Evolutionary conservation across 2,888 invertebrate genomes (phyloP), one percentile per base, ranked within the genome.

Genomic region (Troides oblongomaculatus): DNA sequence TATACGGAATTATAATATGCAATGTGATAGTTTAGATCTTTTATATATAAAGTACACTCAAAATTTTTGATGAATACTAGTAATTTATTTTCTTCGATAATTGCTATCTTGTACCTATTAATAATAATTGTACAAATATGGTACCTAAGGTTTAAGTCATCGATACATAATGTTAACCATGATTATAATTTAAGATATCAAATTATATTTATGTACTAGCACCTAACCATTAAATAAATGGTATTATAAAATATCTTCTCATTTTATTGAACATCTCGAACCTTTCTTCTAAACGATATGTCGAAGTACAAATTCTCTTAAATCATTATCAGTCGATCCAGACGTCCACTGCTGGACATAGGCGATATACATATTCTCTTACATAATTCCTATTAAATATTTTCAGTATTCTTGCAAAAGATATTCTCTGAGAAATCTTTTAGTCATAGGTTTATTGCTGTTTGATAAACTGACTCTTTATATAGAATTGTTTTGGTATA

Each of bases 1-100:
- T 75, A 80, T 83, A 84, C 80, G 80, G 85, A 85, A 84, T 84
- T 85, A 82, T 83, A 81, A 83, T 85, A 85, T 87, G 84, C 84
- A 83, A 82, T 89, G 90, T 91, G 92, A 92, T 91, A 90, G 87
- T 77, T 81, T 88, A 90, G 89, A 91, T 90, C 89, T 90, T 89
- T 81, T 89, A 84, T 76, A 81, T 83, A 83, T 81, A 71, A 73
- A 80, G 78, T 77, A 81, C 78, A 84, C 81, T 84, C 80, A 80
- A 84, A 86, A 84, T 79, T 79, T 77, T 83, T 77, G 75, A 80
- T 79, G 83, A 81, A 74, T 79, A 76, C 79, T 85, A 85, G 82
- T 82, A 78, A 80, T 76, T 85, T 80, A 84, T 84, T 88, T 83
- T 80, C 78, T 79, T 79, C 74, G 77, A 70, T 72, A 68, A 73